Evolutionary conservation across 2,888 invertebrate species (phyloP), one percentile per base, ranked within the genome.

Genomic region (Epistrophella euchroma): DNA sequence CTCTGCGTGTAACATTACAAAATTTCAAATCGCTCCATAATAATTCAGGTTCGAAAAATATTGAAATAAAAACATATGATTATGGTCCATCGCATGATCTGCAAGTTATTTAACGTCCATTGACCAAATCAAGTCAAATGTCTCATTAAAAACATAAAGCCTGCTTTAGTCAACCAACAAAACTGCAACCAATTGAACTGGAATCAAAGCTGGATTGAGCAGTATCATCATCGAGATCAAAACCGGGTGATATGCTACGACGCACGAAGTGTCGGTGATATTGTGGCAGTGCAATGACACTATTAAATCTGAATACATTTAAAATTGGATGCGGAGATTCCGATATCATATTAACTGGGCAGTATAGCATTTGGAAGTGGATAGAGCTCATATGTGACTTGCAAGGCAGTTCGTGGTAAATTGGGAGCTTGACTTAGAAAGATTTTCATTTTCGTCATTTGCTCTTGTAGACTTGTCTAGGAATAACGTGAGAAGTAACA

Each of bases 271-370:
- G 56, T 74, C 56, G 19, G 28, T 5, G 11, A 22, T 52, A 52
- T 50, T 9, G 19, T 1, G 19, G 19, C 52, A 37, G 68, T 68
- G 68, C 80, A 85, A 77, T 77, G 81, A 76, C 85, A 85, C 81
- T 76, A 85, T 85, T 76, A 70, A 85, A 85, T 85, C 76, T 85
- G 76, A 85, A 85, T 85, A 81, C 73, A 85, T 85, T 85, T 76
- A 19, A 60, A 81, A 85, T 85, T 77, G 68, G 85, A 81, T 81
- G 72, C 17, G 19, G 45, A 55, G 43, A 55, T 68, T 37, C 37
- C 56, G 58, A 68, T 68, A 25, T 17, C 37, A n/a, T 9, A 28
- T 47, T 50, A 17, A 19, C 40, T 71, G 47, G 66, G 47, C 47
- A 66, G 32, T 17, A 40, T 40, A 60, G 10, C 25, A 19, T 47